Conservation (phyloP, 1,140 invertebrate species). For the Artemia franciscana region DNA sequence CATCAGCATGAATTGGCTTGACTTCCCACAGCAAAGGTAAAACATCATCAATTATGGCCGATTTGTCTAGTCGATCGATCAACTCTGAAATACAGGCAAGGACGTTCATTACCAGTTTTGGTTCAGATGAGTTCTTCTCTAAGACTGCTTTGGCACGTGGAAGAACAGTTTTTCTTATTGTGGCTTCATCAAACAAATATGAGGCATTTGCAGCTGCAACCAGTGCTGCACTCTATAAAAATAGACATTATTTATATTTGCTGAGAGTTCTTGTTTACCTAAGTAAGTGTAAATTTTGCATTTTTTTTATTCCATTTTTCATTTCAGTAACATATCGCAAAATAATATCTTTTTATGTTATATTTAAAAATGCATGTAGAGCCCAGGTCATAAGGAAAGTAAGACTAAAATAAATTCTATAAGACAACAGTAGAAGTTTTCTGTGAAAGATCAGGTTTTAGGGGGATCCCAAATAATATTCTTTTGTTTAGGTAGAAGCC, state of each 20-base stretch:
- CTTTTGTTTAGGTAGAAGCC: too few species aligned
- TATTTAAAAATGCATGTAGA: too few species aligned
- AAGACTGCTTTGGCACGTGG: slow-evolving; percentile 69
- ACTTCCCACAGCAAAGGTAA: slow-evolving; percentile 71
- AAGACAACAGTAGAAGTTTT: too few species aligned
- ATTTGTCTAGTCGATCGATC: slow-evolving; percentile 56
- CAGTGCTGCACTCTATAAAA: slow-evolving; percentile 56
- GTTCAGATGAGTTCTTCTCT: slow-evolving; percentile 53
- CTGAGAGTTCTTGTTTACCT: too few species aligned
- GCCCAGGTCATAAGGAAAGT: too few species aligned
- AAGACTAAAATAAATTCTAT: too few species aligned
- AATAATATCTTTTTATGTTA: too few species aligned
- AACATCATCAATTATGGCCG: slow-evolving; percentile 72
- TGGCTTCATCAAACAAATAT: slow-evolving; percentile 56
- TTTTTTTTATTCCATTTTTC: too few species aligned
- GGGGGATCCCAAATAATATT: too few species aligned
- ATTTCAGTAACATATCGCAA: too few species aligned
- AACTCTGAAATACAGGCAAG: slow-evolving; percentile 51
- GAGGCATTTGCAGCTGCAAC: slow-evolving; percentile 64
- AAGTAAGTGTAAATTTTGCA: too few species aligned
- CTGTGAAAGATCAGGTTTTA: too few species aligned
- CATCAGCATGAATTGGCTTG: slow-evolving; percentile 50
- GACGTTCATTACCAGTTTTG: slow-evolving; percentile 48
- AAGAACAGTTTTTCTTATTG: slow-evolving; percentile 54
- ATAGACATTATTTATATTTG: slow-evolving; percentile 2